Conservation (phyloP, 2,888 invertebrate genomes). For the Ochropleura leucogaster region DNA sequence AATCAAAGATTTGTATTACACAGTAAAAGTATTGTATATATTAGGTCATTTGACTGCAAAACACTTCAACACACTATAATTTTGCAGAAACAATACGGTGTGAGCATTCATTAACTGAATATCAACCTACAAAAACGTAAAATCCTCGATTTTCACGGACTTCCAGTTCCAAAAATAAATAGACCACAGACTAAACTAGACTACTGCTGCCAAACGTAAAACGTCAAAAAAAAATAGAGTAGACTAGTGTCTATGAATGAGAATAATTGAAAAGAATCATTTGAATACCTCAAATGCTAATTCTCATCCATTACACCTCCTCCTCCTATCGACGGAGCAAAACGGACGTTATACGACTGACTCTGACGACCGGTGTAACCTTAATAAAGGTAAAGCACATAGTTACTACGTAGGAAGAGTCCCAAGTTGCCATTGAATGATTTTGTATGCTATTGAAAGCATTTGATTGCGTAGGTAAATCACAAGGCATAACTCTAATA, state of each 20-base stretch:
- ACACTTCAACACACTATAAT: constrained; percentile 17
- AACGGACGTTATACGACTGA: too few relatives aligned
- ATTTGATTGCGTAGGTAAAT: too few relatives aligned
- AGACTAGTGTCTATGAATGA: constrained; percentile 1
- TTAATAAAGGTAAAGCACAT: too few relatives aligned
- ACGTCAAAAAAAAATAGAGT: constrained; percentile 32
- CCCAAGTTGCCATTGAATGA: too few relatives aligned
- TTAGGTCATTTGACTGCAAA: neutral
- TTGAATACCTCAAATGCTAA: too few relatives aligned
- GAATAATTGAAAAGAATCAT: neutral
- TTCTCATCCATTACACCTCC: too few relatives aligned
- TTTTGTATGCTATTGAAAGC: too few relatives aligned
- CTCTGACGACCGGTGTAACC: too few relatives aligned
- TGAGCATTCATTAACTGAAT: constrained; percentile 34
- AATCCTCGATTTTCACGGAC: constrained; percentile 71
- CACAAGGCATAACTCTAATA: too few relatives aligned
- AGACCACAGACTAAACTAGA: constrained; percentile 65
- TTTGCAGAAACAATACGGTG: constrained; percentile 13
- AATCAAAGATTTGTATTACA: constrained; percentile 42
- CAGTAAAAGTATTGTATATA: constrained; percentile 6
- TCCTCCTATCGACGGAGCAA: too few relatives aligned
- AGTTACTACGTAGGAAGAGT: too few relatives aligned
- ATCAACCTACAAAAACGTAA: constrained; percentile 69
- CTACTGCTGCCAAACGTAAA: constrained; percentile 25
- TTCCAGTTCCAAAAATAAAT: constrained; percentile 79